These are phyloP conservation scores for Catharus minimus DNA, from an alignment of 2,113 vertebrate species.

Conservation along the genomic window DNA sequence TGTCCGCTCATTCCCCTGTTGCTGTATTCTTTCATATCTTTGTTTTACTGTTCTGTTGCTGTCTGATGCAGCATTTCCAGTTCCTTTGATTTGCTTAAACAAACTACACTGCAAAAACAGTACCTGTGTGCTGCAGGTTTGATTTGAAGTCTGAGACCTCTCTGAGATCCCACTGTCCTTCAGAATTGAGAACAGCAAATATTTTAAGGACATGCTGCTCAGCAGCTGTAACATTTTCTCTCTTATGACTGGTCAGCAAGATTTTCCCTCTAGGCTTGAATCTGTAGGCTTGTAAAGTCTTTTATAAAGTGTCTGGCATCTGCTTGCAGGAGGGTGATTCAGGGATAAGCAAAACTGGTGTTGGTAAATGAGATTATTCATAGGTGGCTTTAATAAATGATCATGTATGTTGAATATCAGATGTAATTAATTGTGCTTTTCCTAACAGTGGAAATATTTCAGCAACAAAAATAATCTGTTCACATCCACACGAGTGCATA, in stretches of 20 bases:
- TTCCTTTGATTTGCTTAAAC: neutral
- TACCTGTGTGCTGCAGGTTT: neutral
- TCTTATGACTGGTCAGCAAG: constrained; percentile 33
- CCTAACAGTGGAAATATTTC: neutral
- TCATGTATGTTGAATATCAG: neutral
- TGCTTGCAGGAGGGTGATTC: neutral
- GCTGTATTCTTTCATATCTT: neutral
- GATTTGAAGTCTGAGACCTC: neutral
- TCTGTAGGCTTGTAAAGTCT: constrained; percentile 8
- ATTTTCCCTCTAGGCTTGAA: constrained; percentile 14
- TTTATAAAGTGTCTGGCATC: neutral
- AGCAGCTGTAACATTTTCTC: neutral
- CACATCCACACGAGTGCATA: neutral
- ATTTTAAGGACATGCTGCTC: constrained; percentile 18
- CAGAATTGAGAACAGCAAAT: neutral
- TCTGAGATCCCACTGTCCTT: neutral
- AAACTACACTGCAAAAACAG: neutral
- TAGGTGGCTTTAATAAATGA: constrained; percentile 2
- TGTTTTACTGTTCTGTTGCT: neutral
- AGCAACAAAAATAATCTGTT: neutral
- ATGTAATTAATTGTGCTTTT: constrained; percentile 40
- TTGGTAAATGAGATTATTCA: constrained; percentile 1
- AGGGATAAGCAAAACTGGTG: neutral
- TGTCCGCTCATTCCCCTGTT: neutral
- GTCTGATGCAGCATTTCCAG: neutral